Evolutionary conservation across 2,888 invertebrate genomes (phyloP).

Genomic region (Cataglyphis cursor): DNA sequence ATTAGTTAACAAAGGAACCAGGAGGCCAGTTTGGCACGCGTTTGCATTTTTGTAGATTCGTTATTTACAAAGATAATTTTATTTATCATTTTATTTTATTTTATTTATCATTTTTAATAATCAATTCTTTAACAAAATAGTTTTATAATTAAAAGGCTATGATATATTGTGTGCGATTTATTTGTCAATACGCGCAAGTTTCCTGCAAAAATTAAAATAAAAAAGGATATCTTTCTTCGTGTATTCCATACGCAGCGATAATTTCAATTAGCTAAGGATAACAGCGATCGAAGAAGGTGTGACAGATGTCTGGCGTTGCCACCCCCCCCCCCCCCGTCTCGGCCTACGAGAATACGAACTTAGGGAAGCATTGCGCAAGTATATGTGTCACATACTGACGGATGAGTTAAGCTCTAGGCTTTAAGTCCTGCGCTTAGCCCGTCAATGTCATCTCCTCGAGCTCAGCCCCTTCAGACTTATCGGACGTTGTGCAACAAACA

Average conservation of each 20-base stretch:
- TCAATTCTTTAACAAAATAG: background rate
- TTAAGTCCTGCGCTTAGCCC: constrained; percentile 85
- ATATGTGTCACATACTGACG: constrained; percentile 85
- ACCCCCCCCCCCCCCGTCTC: constrained; percentile 55
- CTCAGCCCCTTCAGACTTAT: constrained; percentile 86
- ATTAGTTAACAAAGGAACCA: background rate
- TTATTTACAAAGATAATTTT: background rate
- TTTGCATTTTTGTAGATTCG: background rate
- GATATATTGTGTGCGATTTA: background rate
- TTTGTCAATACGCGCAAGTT: background rate
- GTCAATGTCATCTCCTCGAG: constrained; percentile 85
- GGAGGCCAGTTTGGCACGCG: background rate
- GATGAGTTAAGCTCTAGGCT: constrained; percentile 86
- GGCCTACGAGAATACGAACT: constrained; percentile 78
- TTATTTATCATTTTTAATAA: background rate
- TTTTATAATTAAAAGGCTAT: background rate
- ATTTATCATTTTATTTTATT: background rate
- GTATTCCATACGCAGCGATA: background rate
- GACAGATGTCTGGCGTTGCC: constrained; percentile 48
- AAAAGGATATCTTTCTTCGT: background rate
- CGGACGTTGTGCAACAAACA: constrained; percentile 85
- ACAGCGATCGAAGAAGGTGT: constrained; percentile 67
- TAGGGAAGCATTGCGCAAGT: constrained; percentile 80
- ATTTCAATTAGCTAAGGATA: constrained; percentile 55
- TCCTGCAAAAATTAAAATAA: background rate